phyloP scores from a whole-genome alignment of 2,888 invertebrate species.

The Xestobium rufovillosum region DNA sequence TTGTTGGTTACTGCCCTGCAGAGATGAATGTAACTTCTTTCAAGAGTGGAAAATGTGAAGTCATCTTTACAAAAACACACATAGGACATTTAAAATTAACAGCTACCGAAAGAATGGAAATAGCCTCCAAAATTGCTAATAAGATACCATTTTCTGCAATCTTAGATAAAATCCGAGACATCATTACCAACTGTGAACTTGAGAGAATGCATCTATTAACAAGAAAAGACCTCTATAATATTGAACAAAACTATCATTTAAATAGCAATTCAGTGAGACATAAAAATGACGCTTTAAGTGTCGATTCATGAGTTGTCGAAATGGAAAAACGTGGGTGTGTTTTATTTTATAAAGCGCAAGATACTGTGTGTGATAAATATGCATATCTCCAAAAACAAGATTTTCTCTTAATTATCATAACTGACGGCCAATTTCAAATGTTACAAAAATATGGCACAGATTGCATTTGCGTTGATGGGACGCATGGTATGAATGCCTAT shows the following conservation, averaged over 20 bases:
- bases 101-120: slow-evolving; percentile 9
- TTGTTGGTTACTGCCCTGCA: slow-evolving; percentile 16
- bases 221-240: too few species aligned
- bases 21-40: slow-evolving; percentile 5
- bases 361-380: too few species aligned
- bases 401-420: slow-evolving; percentile 26
- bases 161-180: slow-evolving; percentile 13
- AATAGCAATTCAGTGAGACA: slow-evolving; percentile 8
- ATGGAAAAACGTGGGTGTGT: slow-evolving; percentile 5
- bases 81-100: slow-evolving; percentile 12
- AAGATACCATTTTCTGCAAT: slow-evolving; percentile 15
- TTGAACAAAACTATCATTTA: slow-evolving; percentile 6
- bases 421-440: slow-evolving; percentile 22
- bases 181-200: not conserved
- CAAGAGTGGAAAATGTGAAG: not conserved
- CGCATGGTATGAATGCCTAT: slow-evolving; percentile 21
- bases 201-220: slow-evolving; percentile 15
- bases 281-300: slow-evolving; percentile 10
- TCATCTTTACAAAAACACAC: slow-evolving; percentile 5
- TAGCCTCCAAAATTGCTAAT: slow-evolving; percentile 17
- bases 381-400: slow-evolving; percentile 21
- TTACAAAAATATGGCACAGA: slow-evolving; percentile 22
- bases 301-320: slow-evolving; percentile 9
- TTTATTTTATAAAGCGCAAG: slow-evolving; percentile 9
- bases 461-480: slow-evolving; percentile 19